Evolutionary conservation across 2,888 invertebrate species (phyloP).

Genomic region (Orgyia antiqua): DNA sequence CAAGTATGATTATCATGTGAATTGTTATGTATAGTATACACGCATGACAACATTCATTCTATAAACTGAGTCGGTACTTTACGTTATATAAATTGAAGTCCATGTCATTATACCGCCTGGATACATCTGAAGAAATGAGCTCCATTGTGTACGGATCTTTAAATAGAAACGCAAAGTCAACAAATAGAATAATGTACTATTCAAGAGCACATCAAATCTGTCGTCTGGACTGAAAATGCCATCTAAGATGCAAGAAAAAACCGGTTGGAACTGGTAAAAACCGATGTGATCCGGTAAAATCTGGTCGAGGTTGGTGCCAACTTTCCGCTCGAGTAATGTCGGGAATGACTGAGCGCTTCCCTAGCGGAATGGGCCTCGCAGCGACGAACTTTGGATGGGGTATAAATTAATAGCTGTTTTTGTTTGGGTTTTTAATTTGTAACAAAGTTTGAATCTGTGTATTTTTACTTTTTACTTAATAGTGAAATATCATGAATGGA

Average conservation of each 20-base stretch:
- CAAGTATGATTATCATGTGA: no score
- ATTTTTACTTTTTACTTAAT: background rate
- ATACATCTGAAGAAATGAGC: no score
- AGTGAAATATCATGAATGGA: background rate
- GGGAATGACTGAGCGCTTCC: conserved; percentile 42
- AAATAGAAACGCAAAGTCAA: no score
- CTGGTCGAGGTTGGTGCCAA: conserved; percentile 44
- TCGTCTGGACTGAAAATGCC: background rate
- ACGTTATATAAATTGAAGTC: no score
- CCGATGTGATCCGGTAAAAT: conserved; percentile 32
- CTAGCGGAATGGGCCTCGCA: conserved; percentile 30
- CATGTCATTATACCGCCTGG: no score
- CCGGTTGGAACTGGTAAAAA: conserved; percentile 27
- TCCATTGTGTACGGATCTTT: no score
- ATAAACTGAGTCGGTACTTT: no score
- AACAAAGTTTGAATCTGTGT: background rate
- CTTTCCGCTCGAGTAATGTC: conserved; percentile 33
- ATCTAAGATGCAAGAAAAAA: no score
- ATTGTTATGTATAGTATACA: no score
- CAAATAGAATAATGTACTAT: no score
- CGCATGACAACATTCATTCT: no score
- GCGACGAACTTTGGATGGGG: conserved; percentile 36
- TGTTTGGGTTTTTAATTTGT: conserved; percentile 5
- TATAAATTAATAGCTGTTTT: conserved; percentile 22
- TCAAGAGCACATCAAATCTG: background rate